Evolutionary conservation across 2,888 invertebrate genomes (phyloP).

Genomic region (Troides aeacus): DNA sequence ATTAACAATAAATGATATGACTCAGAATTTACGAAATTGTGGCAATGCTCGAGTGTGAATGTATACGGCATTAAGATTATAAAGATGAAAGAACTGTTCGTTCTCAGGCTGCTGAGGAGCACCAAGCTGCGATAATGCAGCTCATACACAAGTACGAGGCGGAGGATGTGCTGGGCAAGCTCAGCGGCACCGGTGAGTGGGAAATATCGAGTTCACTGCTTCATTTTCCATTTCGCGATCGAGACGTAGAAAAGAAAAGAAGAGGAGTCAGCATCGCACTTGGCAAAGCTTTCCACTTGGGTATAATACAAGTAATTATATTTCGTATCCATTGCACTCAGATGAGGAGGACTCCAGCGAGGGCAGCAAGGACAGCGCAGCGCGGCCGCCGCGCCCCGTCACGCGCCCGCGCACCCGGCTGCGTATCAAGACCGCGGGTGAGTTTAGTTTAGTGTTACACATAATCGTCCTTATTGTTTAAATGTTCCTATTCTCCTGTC

Average conservation of each 20-base stretch:
- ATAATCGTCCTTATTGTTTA: no score
- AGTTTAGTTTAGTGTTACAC: not conserved
- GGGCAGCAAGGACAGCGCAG: slow-evolving; percentile 56
- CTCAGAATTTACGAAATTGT: no score
- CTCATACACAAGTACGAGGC: slow-evolving; percentile 78
- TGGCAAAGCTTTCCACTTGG: no score
- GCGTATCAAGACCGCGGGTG: slow-evolving; percentile 81
- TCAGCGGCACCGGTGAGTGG: slow-evolving; percentile 65
- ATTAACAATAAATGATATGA: no score
- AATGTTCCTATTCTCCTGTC: no score
- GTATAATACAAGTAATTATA: not conserved
- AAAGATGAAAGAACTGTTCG: not conserved
- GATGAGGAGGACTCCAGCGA: slow-evolving; percentile 65
- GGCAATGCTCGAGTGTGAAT: no score
- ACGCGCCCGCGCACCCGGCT: slow-evolving; percentile 74
- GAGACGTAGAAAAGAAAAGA: no score
- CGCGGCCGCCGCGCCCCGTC: slow-evolving; percentile 60
- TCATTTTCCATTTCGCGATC: no score
- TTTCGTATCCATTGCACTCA: slow-evolving; percentile 33
- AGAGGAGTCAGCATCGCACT: no score
- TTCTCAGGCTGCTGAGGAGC: slow-evolving; percentile 84
- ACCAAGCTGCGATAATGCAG: slow-evolving; percentile 81
- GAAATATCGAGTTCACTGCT: no score
- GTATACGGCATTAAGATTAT: not conserved
- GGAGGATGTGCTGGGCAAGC: slow-evolving; percentile 74